phyloP scores from a whole-genome alignment of 2,113 vertebrate genomes.

The Micromys minutus region DNA sequence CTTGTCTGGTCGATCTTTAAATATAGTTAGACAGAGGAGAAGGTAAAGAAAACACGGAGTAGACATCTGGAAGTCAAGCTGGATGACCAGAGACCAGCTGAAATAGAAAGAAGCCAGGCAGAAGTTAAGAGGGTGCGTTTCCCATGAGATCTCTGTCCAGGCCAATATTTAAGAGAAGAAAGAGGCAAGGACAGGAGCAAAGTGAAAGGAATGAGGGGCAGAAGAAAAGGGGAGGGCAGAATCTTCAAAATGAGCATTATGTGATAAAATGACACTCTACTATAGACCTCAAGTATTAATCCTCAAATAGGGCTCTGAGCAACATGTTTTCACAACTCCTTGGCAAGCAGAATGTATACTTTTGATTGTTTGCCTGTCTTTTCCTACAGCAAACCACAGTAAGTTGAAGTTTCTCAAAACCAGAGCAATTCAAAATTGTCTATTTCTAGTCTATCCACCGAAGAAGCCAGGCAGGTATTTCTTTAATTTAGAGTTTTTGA shows the following conservation, averaged over 20 bases:
- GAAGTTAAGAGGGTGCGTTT: neutral
- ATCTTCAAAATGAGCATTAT: neutral
- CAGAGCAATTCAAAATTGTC: neutral
- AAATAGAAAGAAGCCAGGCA: slow-evolving; percentile 12
- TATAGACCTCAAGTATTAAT: neutral
- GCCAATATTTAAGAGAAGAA: neutral
- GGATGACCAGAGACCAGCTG: neutral
- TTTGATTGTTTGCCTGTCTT: neutral
- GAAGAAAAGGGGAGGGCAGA: accelerated
- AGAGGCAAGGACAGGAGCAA: neutral
- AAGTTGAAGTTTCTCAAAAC: slow-evolving; percentile 9
- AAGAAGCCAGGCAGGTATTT: neutral
- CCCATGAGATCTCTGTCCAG: neutral
- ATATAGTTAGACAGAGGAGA: slow-evolving; percentile 42
- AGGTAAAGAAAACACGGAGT: neutral
- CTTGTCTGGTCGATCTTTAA: neutral
- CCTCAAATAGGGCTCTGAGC: neutral
- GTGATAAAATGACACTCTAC: neutral
- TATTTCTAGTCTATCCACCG: neutral
- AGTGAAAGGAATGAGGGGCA: no score
- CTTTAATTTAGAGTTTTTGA: neutral
- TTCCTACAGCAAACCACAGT: neutral
- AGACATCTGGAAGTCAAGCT: slow-evolving; percentile 16
- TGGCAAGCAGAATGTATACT: neutral
- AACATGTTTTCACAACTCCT: neutral